Percentiles rank a stretch among this genome's conserved stretches.
These are phyloP conservation scores for Lycophotia porphyrea DNA, from an alignment of 2,888 invertebrate genomes.

Conservation along the genomic window DNA sequence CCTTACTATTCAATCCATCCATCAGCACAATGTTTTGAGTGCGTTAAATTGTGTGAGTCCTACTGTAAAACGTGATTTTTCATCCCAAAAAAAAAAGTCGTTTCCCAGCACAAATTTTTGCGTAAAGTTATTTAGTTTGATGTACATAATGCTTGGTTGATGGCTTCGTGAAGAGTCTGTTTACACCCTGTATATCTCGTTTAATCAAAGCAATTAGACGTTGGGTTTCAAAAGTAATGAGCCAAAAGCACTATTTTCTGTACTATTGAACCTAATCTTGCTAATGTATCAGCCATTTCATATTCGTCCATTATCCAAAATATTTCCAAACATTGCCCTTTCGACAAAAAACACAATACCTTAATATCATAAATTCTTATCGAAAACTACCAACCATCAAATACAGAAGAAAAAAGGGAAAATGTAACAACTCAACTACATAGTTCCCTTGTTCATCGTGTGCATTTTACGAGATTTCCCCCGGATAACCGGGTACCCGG, in stretches of 20 bases:
- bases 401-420: conserved; percentile 26
- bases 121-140: too few species aligned
- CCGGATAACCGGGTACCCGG: conserved; percentile 57
- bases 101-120: too few species aligned
- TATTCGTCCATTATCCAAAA: conserved; percentile 12
- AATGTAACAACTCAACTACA: conserved; percentile 58
- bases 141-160: too few species aligned
- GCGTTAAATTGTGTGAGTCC: too few species aligned
- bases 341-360: conserved; percentile 31
- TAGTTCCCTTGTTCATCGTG: conserved; percentile 60
- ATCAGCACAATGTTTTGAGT: too few species aligned
- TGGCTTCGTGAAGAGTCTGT: too few species aligned
- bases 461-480: conserved; percentile 58
- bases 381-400: conserved; percentile 55
- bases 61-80: too few species aligned
- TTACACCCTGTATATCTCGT: too few species aligned
- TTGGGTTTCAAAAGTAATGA: background rate
- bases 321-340: background rate
- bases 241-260: background rate
- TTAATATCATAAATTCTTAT: conserved; percentile 60
- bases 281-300: conserved; percentile 8
- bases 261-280: conserved; percentile 11
- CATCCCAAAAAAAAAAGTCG: too few species aligned
- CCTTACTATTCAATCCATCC: too few species aligned
- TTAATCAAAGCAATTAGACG: too few species aligned